Evolutionary conservation across 2,113 vertebrate genomes (phyloP).

Genomic region (Talpa occidentalis): DNA sequence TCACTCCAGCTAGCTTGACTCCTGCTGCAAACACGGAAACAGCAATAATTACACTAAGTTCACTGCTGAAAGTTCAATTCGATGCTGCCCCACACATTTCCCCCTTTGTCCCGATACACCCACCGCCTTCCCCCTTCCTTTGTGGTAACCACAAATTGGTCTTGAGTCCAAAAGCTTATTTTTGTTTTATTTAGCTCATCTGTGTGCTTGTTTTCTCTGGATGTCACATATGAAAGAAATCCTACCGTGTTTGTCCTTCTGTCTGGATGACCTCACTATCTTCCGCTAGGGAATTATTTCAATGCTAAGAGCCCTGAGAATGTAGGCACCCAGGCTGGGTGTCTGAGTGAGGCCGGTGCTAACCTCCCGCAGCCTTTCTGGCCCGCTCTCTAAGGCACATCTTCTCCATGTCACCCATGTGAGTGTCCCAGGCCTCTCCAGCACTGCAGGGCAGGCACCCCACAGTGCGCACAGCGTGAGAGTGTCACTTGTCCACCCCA

Average conservation of each 20-base stretch:
- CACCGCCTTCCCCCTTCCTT: no score
- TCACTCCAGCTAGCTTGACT: not conserved
- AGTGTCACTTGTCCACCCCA: not conserved
- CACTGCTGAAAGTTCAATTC: no score
- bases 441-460: not conserved
- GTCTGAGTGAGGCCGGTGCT: not conserved
- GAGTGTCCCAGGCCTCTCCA: not conserved
- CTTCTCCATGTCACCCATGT: not conserved
- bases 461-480: not conserved
- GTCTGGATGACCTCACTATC: no score
- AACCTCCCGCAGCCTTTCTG: not conserved
- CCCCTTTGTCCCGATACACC: no score
- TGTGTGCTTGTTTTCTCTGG: no score
- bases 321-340: no score
- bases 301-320: not conserved
- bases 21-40: not conserved
- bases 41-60: conserved; percentile 17
- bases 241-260: not conserved
- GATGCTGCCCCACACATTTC: no score
- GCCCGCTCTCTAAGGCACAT: not conserved
- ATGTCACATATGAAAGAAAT: no score
- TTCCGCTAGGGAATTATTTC: not conserved
- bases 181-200: no score
- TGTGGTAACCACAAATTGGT: no score
- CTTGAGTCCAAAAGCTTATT: no score